Evolutionary conservation across 2,888 invertebrate genomes (phyloP).

Genomic region (Dasysyrphus albostriatus): DNA sequence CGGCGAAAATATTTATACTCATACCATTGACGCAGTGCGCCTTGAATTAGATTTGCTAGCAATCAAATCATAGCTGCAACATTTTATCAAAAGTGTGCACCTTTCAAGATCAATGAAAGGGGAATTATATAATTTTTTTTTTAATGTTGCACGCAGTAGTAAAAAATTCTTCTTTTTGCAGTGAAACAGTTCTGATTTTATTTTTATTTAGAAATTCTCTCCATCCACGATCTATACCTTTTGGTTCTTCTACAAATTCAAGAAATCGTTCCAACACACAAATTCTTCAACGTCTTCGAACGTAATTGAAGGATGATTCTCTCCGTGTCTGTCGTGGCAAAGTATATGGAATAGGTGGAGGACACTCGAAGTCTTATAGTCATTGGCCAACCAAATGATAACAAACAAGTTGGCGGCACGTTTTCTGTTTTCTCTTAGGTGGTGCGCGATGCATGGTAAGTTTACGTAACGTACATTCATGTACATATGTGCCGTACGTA

Average conservation of each 20-base stretch:
- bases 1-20: neutral
- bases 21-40: constrained; percentile 6
- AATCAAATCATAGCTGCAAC: constrained; percentile 52
- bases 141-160: constrained; percentile 46
- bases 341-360: constrained; percentile 26
- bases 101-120: neutral
- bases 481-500: neutral
- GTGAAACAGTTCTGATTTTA: constrained; percentile 19
- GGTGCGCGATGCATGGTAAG: constrained; percentile 49
- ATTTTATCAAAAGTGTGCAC: constrained; percentile 35
- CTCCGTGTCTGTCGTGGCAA: neutral
- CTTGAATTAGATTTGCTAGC: constrained; percentile 28
- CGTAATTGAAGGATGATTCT: constrained; percentile 66
- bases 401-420: constrained; percentile 70
- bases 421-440: constrained; percentile 62
- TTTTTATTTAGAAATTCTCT: constrained; percentile 20
- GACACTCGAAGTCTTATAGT: constrained; percentile 1
- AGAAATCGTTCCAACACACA: constrained; percentile 52
- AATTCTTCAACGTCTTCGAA: constrained; percentile 56
- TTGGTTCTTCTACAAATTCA: constrained; percentile 58
- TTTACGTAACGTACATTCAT: neutral
- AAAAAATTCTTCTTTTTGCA: neutral
- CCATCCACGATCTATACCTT: constrained; percentile 15
- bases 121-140: neutral
- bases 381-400: constrained; percentile 59